Evolutionary conservation across 2,113 vertebrate genomes (phyloP), one percentile per base, ranked within the genome.

Genomic region (Girardinichthys multiradiatus): DNA sequence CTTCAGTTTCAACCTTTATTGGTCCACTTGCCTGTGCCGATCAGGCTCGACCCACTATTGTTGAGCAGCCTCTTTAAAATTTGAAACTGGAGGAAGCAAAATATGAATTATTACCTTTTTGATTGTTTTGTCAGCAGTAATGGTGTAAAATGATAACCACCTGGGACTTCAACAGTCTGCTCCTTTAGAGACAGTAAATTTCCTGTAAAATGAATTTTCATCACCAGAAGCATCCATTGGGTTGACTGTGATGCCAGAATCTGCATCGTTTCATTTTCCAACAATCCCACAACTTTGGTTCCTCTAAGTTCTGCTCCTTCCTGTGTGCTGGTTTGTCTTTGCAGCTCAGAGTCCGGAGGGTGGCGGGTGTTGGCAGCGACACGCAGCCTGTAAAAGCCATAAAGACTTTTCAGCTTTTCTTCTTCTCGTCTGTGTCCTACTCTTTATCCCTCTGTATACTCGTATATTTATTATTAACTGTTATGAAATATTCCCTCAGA

Each of bases 381-480:
- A 76, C 31, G 30, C 42, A 77, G 87, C 88, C 88, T 89, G 33
- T 86, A 74, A 89, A 91, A 91, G 90, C 90, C 90, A 91, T 91
- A 91, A 75, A 90, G 82, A 90, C 87, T 87, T 35, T 85, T 54
- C 66, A 79, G 84, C 86, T 76, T 77, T 26, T 27, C 57, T 71
- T 76, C 65, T 68, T 63, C 74, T 66, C 24, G 29, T 83, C 66
- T 64, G n/a, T 68, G 21, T 77, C 67, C 75, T 54, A 27, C 61
- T 80, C 72, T 64, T 30, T 75, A 81, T 65, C 90, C 84, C 92
- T 62, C 80, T 82, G 77, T 91, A 85, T 87, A 79, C 86, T 90
- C 74, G 73, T 79, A 67, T 93, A 92, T 94, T 92, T 93, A 94
- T 92, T 93, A 94, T 93, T 90, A 84, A 91, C 74, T 84, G 76